Evolutionary conservation across 92 coral and sea anemone species (phyloP).

Genomic region (Pocillopora meandrina): DNA sequence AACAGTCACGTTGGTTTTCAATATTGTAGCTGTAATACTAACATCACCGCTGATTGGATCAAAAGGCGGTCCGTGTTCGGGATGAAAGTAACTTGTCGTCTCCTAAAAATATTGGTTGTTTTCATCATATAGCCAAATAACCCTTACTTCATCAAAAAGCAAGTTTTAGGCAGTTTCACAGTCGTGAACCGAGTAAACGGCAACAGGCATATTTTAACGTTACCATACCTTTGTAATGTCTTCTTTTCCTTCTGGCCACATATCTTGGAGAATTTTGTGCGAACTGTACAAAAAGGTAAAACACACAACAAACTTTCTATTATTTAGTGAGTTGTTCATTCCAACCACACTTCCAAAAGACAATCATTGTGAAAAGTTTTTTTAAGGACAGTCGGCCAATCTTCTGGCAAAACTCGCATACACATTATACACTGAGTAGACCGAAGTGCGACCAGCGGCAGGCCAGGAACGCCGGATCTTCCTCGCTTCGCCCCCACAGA

Average conservation of each 20-base stretch:
- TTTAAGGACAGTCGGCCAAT: not conserved
- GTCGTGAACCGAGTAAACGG: not conserved
- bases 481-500: no score
- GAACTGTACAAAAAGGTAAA: constrained; percentile 44
- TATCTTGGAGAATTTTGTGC: constrained; percentile 80
- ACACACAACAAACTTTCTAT: not conserved
- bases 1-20: not conserved
- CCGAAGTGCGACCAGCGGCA: no score
- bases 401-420: not conserved
- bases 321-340: no score
- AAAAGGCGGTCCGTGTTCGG: constrained; percentile 11
- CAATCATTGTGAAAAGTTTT: no score
- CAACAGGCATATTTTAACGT: no score
- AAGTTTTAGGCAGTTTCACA: no score
- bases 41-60: constrained; percentile 13
- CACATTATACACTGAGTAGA: not conserved
- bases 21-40: constrained; percentile 10
- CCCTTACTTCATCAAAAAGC: not conserved
- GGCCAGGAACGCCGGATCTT: no score
- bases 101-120: constrained; percentile 3
- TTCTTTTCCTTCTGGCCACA: constrained; percentile 99
- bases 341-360: no score
- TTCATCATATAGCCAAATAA: not conserved
- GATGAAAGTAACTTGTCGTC: constrained; percentile 12
- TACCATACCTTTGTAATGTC: constrained; percentile 80